A percentile compares a stretch with the other conserved stretches of the same genome.
phyloP scores from a whole-genome alignment of 2,797 vertebrate species.

The Neosilurus hyrtlii region DNA sequence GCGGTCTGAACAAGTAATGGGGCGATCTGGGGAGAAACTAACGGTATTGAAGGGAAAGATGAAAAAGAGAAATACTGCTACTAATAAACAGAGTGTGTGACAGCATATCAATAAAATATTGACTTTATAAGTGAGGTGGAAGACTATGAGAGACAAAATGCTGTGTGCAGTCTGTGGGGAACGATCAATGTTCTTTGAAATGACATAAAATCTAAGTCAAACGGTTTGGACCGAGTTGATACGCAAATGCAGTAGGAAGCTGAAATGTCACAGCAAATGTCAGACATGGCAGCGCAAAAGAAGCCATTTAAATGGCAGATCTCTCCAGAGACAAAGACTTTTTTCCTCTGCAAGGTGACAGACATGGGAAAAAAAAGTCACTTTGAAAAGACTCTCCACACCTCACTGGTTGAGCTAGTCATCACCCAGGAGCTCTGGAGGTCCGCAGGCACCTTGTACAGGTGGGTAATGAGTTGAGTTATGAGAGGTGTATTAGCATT shows the following conservation, averaged over 20 bases:
- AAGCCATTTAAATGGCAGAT: constrained; percentile 19
- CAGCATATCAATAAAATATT: not conserved
- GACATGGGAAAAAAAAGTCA: not conserved
- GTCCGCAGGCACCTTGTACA: not conserved
- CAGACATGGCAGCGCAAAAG: constrained; percentile 5
- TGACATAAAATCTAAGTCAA: not conserved
- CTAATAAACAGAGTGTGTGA: not conserved
- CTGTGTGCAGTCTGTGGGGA: not conserved
- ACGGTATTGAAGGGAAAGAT: not conserved
- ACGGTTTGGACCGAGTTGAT: not conserved
- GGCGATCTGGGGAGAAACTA: not conserved
- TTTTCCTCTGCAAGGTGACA: not conserved
- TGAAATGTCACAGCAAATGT: constrained; percentile 39
- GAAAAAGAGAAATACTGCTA: not conserved
- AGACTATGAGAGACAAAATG: not conserved
- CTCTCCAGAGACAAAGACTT: not conserved
- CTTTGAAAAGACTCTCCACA: not conserved
- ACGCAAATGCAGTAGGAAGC: constrained; percentile 4
- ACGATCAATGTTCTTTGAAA: not conserved
- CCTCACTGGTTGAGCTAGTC: not conserved
- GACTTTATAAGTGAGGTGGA: not conserved
- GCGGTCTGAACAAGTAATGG: too few species aligned
- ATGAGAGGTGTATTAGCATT: not conserved
- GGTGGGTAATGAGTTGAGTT: not conserved
- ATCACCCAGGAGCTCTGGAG: not conserved